Evolutionary conservation across 1,140 invertebrate species (phyloP).

Genomic region (Telenomus remus): DNA sequence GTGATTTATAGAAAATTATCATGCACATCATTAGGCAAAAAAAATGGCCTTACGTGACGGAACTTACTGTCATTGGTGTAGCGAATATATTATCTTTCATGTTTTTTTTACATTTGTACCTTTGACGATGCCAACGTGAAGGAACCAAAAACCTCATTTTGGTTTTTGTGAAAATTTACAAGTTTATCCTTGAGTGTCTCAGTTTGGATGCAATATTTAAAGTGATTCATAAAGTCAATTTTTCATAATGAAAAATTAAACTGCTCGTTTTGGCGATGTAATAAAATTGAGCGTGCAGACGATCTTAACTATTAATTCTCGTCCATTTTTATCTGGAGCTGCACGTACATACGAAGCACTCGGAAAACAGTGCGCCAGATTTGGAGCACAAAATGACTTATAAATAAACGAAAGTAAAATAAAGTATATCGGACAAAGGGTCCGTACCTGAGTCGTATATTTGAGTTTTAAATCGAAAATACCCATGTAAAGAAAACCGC

Average conservation of each 20-base stretch:
- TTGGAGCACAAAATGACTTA: conserved; percentile 20
- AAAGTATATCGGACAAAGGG: conserved; percentile 19
- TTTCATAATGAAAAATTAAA: conserved; percentile 27
- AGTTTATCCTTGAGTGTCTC: too few species aligned
- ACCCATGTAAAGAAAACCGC: not conserved
- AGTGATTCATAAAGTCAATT: too few species aligned
- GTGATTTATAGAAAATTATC: conserved; percentile 26
- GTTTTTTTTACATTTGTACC: conserved; percentile 10
- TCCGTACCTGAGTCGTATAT: conserved; percentile 23
- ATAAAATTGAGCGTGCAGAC: conserved; percentile 31
- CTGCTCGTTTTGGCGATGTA: conserved; percentile 9
- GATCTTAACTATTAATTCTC: conserved; percentile 42
- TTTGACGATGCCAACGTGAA: too few species aligned
- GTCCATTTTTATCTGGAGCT: conserved; percentile 38
- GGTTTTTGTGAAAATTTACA: too few species aligned
- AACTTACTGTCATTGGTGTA: conserved; percentile 15
- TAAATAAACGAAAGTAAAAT: conserved; percentile 24
- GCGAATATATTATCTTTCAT: not conserved
- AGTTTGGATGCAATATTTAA: conserved; percentile 3
- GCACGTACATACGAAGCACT: conserved; percentile 23
- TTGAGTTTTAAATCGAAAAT: conserved; percentile 24
- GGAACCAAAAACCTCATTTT: not conserved
- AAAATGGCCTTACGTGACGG: conserved; percentile 6
- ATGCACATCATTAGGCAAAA: conserved; percentile 26
- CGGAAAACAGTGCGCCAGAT: conserved; percentile 27